Evolutionary conservation across 2,888 invertebrate genomes (phyloP), one percentile per base, ranked within the genome.

Genomic region (Hipparchia sbordonii): DNA sequence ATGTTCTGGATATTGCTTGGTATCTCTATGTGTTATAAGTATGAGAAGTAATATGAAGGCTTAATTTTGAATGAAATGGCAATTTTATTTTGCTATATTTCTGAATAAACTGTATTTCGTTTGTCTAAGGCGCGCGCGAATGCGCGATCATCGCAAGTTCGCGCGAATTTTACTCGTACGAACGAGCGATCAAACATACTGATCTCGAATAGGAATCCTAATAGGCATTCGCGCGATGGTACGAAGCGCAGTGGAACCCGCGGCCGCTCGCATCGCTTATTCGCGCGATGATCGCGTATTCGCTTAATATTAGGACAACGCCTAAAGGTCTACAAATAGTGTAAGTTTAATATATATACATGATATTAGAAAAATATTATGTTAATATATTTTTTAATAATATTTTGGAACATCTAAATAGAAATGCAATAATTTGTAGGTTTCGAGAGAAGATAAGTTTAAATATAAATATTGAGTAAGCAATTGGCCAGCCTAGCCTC

Each of bases 1-100:
- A 57, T 74, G 54, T 67, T 75, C 66, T 66, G n/a, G 52, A 23
- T 62, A 71, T 69, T 68, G 46, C 72, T 65, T 65, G 60, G 61
- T 66, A 72, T 65, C 52, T n/a, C 60, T 45, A 54, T 66, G 65
- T 71, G 1, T 5, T 39, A 23, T 23, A 23, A 23, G 39, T 71
- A 62, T 56, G 61, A 52, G 57, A 71, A 71, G 51, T 61, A 60
- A 71, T 67, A 39, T 51, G 54, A 68, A 46, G 57, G 66, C 72
- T 71, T 57, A 69, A 65, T 68, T 23, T 46, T 6, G 62, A 23
- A 57, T 57, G 45, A 33, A 62, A 66, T 62, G 13, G 9, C 8
- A 48, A 60, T 56, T 54, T 9, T 39, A 63, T 13, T n/a, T 71
- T 57, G 33, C 33, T 62, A 12, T 67, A 13, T 67, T 8, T 33